Evolutionary conservation across 1,140 invertebrate genomes (phyloP), one percentile per base, ranked within the genome.

Genomic region (Monomorium pharaonis): DNA sequence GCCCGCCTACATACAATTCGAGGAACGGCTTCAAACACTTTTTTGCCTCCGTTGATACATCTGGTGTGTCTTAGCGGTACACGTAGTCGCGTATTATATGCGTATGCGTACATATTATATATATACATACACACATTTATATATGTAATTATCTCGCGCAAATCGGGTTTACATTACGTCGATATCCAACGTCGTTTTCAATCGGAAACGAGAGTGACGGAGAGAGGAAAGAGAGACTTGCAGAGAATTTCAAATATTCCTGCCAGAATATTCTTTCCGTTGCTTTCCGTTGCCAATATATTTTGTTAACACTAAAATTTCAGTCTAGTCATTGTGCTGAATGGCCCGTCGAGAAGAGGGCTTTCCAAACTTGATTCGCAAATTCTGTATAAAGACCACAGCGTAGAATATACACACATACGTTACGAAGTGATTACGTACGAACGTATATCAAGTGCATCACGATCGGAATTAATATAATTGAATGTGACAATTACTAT

Each of bases 271-370:
- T n/a, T 75, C 65, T 83, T 47, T 60, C 78, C 85, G 75, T 89
- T 87, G 86, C 76, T 80, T 77, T 81, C 58, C 67, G n/a, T n/a
- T n/a, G n/a, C n/a, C n/a, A n/a, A n/a, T 56, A 16, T 86, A 72
- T 81, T 91, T 93, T 88, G 87, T 92, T 92, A 92, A 91, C 86
- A 88, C 81, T 76, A 86, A 90, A 92, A 88, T 91, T 89, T 91
- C 90, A 90, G 91, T 92, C 93, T 92, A 93, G 94, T 94, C 93
- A 91, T 91, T 93, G 92, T 92, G 91, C 91, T 94, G 92, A 94
- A 95, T 95, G 94, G 94, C 93, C 94, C 94, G 94, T 89, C 91
- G 94, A 94, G 94, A 93, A 94, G 92, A 94, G 93, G 92, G 93
- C 92, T 92, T 93, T 89, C 91, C 90, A 63, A 80, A 89, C 85